Evolutionary conservation across 2,113 vertebrate species (phyloP).

Genomic region (Pomatostomus ruficeps): DNA sequence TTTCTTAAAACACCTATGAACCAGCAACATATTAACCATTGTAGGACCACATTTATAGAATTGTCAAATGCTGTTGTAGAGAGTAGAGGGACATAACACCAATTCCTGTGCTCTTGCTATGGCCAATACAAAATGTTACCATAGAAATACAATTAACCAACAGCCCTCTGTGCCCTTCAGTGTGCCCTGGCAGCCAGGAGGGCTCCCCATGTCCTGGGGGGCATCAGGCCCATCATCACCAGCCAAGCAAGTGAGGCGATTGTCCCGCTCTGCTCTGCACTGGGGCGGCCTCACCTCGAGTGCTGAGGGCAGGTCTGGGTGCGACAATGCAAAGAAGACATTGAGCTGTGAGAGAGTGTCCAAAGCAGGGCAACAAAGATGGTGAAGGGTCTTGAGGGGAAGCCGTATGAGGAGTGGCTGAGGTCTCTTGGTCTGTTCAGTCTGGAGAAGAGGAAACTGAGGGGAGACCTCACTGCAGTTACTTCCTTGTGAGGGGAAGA

Average conservation of each 20-base stretch:
- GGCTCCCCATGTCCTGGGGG: fast-evolving
- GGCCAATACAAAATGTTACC: neutral
- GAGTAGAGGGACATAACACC: neutral
- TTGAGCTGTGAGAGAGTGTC: fast-evolving
- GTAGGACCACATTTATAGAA: neutral
- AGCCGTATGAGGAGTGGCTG: fast-evolving
- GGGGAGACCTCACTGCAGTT: fast-evolving
- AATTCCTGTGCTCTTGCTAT: neutral
- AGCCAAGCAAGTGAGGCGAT: fast-evolving
- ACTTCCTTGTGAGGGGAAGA: neutral
- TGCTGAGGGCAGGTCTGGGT: fast-evolving
- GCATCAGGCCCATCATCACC: neutral
- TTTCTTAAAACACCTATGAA: neutral
- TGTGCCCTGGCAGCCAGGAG: neutral
- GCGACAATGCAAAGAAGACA: fast-evolving
- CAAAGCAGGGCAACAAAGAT: fast-evolving
- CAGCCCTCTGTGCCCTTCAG: neutral
- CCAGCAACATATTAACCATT: neutral
- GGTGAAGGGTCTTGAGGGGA: neutral
- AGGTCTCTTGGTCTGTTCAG: neutral
- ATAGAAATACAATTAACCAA: neutral
- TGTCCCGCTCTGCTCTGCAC: fast-evolving
- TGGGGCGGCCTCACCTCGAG: fast-evolving
- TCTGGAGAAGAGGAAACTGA: neutral
- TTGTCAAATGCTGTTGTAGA: fast-evolving